A percentile compares a stretch with the other conserved stretches of the same genome.
Evolutionary conservation across 2,797 vertebrate species (phyloP).

Genomic region (Paratrypauchen microcephalus): DNA sequence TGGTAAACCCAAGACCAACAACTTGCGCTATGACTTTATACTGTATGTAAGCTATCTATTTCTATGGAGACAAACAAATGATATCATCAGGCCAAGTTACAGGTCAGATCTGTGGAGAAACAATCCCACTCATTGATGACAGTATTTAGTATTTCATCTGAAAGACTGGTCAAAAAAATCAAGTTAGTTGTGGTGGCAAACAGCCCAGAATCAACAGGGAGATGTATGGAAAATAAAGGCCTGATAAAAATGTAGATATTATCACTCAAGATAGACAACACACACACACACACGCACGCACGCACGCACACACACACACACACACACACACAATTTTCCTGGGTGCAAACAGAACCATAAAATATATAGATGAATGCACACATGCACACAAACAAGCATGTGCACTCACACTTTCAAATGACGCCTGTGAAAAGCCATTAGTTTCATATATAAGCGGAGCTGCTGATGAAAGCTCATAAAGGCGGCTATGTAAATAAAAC

Average conservation of each 20-base stretch:
- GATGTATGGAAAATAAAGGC: constrained; percentile 47
- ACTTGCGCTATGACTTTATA: too few relatives aligned
- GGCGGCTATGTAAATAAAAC: constrained; percentile 77
- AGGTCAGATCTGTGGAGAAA: too few relatives aligned
- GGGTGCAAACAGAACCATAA: constrained; percentile 50
- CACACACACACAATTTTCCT: constrained; percentile 39
- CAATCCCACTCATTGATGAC: background rate
- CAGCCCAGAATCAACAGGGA: constrained; percentile 26
- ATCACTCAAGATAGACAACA: constrained; percentile 30
- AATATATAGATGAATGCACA: constrained; percentile 61
- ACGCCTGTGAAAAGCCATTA: constrained; percentile 66
- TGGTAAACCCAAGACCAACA: too few relatives aligned
- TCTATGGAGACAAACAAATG: too few relatives aligned
- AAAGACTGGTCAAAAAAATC: background rate
- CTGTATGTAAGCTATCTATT: too few relatives aligned
- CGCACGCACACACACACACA: background rate
- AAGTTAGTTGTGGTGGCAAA: constrained; percentile 7
- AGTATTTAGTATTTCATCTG: background rate
- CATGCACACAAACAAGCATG: constrained; percentile 40
- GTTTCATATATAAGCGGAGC: constrained; percentile 72
- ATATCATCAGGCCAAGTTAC: too few relatives aligned
- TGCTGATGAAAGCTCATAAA: constrained; percentile 77
- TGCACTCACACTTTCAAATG: constrained; percentile 48
- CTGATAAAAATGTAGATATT: constrained; percentile 60
- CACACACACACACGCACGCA: constrained; percentile 22